Conservation (phyloP, 2,113 vertebrate species). For the Triplophysa dalaica region DNA sequence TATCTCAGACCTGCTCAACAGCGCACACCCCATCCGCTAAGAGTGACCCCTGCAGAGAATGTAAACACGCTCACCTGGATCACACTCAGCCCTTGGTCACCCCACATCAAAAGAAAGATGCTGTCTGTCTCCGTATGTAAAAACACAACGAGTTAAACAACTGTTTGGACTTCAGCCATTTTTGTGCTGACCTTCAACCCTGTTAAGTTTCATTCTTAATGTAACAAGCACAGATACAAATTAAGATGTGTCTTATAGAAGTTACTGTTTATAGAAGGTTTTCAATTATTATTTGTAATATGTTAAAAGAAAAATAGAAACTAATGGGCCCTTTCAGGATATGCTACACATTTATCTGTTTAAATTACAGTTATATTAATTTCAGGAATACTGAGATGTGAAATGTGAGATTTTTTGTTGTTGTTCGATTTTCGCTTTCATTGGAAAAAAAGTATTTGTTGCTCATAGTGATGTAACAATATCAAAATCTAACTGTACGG, state of each 20-base stretch:
- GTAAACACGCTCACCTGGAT: conserved; percentile 4
- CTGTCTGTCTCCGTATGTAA: not conserved
- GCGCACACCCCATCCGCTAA: not conserved
- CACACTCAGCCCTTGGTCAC: not conserved
- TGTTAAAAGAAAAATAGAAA: too few species aligned
- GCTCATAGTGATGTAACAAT: too few species aligned
- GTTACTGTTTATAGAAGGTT: too few species aligned
- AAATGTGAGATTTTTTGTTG: too few species aligned
- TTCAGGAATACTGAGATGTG: not conserved
- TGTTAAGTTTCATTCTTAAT: not conserved
- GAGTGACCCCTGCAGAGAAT: conserved; percentile 13
- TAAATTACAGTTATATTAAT: too few species aligned
- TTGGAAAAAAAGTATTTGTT: too few species aligned
- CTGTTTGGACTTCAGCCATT: not conserved
- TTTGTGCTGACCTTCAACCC: not conserved
- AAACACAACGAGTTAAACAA: not conserved
- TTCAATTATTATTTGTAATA: too few species aligned
- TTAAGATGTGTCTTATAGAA: too few species aligned
- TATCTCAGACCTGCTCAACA: not conserved
- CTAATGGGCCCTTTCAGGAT: too few species aligned
- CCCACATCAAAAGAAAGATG: conserved; percentile 4
- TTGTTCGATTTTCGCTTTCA: too few species aligned
- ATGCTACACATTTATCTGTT: too few species aligned
- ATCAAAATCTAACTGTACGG: too few species aligned
- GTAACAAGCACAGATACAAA: not conserved